These are phyloP conservation scores for Molossus alvarezi DNA, from an alignment of 2,797 vertebrate species.

Conservation along the genomic window DNA sequence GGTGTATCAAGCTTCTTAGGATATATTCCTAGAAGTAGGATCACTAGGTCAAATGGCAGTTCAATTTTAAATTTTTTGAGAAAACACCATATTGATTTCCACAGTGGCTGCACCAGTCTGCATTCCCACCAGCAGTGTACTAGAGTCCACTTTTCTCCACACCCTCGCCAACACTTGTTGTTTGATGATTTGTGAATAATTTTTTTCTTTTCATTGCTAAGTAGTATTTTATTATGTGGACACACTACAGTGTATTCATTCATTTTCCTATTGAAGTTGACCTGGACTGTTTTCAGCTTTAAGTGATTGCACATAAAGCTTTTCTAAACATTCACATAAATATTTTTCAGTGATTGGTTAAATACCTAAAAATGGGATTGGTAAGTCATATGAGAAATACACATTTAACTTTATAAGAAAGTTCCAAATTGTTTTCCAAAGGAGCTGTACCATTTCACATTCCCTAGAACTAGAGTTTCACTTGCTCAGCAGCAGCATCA, in stretches of 20 bases:
- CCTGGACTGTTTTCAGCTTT: background rate
- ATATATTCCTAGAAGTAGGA: too few relatives aligned
- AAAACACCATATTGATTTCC: too few relatives aligned
- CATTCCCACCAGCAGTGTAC: too few relatives aligned
- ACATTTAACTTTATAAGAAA: background rate
- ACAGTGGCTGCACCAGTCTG: too few relatives aligned
- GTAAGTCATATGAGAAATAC: background rate
- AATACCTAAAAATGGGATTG: background rate
- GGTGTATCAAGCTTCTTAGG: too few relatives aligned
- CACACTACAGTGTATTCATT: background rate
- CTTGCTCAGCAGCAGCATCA: background rate
- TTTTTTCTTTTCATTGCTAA: background rate
- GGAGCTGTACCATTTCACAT: background rate
- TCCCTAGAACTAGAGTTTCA: background rate
- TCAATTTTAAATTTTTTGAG: too few relatives aligned
- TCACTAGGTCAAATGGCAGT: too few relatives aligned
- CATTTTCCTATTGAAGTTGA: background rate
- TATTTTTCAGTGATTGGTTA: background rate
- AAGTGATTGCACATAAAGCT: background rate
- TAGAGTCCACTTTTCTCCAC: too few relatives aligned
- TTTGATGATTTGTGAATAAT: background rate
- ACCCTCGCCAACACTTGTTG: too few relatives aligned
- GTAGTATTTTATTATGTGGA: background rate
- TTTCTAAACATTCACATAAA: background rate
- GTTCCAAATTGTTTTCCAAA: background rate